Conservation (phyloP, 2,888 invertebrate genomes). For the Diaprepes abbreviatus region DNA sequence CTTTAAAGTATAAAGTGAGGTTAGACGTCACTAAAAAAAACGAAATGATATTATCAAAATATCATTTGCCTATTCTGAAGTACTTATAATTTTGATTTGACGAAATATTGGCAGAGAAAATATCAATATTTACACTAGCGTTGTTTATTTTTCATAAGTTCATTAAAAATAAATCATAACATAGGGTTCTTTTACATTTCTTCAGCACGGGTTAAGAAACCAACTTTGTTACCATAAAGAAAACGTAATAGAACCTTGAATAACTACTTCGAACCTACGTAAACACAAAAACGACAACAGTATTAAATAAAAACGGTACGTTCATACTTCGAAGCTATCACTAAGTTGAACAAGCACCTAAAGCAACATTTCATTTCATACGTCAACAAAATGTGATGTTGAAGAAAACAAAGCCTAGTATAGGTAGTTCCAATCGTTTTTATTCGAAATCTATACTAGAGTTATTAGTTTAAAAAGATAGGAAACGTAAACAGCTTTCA, state of each 20-base stretch:
- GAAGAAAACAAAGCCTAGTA: slow-evolving; percentile 35
- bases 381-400: slow-evolving; percentile 26
- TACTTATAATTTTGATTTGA: slow-evolving; percentile 8
- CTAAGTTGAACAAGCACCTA: slow-evolving; percentile 15
- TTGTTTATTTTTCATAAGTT: slow-evolving; percentile 14
- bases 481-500: neutral
- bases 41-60: slow-evolving; percentile 2
- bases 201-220: slow-evolving; percentile 26
- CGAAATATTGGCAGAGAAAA: slow-evolving; percentile 12
- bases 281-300: slow-evolving; percentile 31
- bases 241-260: slow-evolving; percentile 41
- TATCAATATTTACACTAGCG: slow-evolving; percentile 35
- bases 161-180: slow-evolving; percentile 32
- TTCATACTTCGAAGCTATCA: slow-evolving; percentile 22
- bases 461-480: neutral
- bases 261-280: slow-evolving; percentile 34
- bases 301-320: slow-evolving; percentile 32
- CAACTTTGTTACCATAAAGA: slow-evolving; percentile 24
- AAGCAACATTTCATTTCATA: slow-evolving; percentile 18
- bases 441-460: neutral
- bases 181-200: slow-evolving; percentile 35
- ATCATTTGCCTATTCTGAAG: neutral
- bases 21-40: slow-evolving; percentile 11
- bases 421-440: slow-evolving; percentile 15
- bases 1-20: slow-evolving; percentile 8